Percentiles rank a stretch among this genome's conserved stretches.
Evolutionary conservation across 2,888 invertebrate species (phyloP).

Genomic region (Drosophila lutescens): DNA sequence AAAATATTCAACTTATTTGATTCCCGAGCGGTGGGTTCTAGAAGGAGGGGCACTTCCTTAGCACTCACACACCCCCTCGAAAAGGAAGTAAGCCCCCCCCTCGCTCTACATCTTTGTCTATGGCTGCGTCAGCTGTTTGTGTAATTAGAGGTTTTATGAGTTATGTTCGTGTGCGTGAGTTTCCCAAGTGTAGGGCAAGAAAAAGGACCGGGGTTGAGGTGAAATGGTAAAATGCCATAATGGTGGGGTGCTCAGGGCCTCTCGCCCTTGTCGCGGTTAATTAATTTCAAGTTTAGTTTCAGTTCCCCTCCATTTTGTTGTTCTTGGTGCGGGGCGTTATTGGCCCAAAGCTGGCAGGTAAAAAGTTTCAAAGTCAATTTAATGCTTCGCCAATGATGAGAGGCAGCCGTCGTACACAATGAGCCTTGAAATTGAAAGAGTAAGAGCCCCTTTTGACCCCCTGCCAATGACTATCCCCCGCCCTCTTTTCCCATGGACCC

Average conservation of each 20-base stretch:
- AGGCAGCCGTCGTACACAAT: constrained; percentile 54
- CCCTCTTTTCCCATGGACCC: constrained; percentile 37
- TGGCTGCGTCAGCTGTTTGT: constrained; percentile 68
- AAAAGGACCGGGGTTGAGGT: constrained; percentile 28
- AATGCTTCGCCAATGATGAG: constrained; percentile 65
- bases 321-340: constrained; percentile 21
- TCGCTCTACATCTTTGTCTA: constrained; percentile 39
- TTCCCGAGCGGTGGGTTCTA: constrained; percentile 19
- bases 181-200: constrained; percentile 10
- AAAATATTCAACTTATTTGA: constrained; percentile 45
- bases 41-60: constrained; percentile 9
- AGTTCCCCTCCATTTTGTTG: constrained; percentile 20
- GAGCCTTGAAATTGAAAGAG: constrained; percentile 69
- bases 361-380: constrained; percentile 76
- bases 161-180: constrained; percentile 48
- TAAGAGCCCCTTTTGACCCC: constrained; percentile 2
- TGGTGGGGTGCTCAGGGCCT: constrained; percentile 1
- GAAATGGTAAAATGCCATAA: constrained; percentile 1
- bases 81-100: neutral
- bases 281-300: constrained; percentile 76
- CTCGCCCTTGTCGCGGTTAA: constrained; percentile 68
- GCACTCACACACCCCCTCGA: neutral
- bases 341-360: constrained; percentile 50
- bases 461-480: neutral
- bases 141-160: constrained; percentile 75